Conservation (phyloP, 2,797 vertebrate genomes). For the Intellagama lesueurii region DNA sequence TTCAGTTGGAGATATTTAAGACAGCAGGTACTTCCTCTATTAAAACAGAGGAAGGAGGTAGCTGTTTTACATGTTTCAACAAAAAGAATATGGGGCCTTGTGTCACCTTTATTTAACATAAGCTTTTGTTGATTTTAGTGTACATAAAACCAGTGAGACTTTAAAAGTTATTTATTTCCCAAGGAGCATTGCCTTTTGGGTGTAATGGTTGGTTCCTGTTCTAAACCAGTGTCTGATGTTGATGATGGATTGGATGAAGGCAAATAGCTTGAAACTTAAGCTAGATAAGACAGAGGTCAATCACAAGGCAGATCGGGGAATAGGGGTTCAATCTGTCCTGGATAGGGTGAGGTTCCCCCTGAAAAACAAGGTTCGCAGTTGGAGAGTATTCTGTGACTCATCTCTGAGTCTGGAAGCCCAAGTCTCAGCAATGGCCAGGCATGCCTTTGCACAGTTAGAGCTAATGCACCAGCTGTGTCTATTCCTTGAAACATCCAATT, state of each 20-base stretch:
- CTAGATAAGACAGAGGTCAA: not conserved
- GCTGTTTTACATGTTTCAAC: no score
- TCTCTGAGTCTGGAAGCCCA: not conserved
- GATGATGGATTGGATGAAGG: not conserved
- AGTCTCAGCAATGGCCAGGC: not conserved
- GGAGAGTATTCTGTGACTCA: not conserved
- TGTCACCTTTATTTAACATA: no score
- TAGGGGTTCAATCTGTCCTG: not conserved
- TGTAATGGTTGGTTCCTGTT: not conserved
- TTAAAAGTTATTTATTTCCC: not conserved
- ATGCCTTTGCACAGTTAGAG: not conserved
- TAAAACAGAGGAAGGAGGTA: no score
- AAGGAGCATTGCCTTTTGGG: not conserved
- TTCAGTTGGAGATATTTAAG: not conserved
- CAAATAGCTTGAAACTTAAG: not conserved
- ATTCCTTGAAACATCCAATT: not conserved
- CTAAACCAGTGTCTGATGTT: not conserved
- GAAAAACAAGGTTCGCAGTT: not conserved
- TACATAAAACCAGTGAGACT: not conserved
- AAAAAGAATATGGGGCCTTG: no score
- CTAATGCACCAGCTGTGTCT: not conserved
- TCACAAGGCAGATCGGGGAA: not conserved
- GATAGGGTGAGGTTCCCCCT: not conserved
- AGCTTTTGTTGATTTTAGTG: no score
- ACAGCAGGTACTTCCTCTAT: not conserved